A percentile compares a stretch with the other conserved stretches of the same genome.
These are phyloP conservation scores for Oikopleura albicans DNA, from an alignment of 23 tunicate genomes.

Conservation along the genomic window DNA sequence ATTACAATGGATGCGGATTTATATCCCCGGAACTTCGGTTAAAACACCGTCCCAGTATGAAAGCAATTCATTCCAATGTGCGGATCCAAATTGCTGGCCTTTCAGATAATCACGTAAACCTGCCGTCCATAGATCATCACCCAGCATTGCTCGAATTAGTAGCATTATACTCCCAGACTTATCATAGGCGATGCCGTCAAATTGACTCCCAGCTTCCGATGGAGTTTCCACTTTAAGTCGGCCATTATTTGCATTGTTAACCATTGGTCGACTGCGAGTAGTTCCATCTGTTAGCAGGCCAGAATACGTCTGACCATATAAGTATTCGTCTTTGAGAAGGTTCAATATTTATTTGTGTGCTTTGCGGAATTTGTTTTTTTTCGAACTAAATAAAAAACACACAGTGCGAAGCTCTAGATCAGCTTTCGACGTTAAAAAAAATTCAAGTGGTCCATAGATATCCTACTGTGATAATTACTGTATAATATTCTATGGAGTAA, in stretches of 20 bases:
- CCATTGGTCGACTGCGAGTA: neutral
- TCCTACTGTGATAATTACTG: too few species aligned
- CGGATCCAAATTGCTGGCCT: neutral
- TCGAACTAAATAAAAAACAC: too few species aligned
- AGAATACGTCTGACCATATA: neutral
- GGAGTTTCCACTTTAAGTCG: neutral
- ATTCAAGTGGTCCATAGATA: too few species aligned
- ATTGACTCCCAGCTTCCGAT: neutral
- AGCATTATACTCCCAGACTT: neutral
- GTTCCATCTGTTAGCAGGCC: neutral
- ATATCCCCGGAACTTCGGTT: too few species aligned
- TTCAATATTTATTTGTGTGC: too few species aligned
- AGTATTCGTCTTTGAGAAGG: neutral
- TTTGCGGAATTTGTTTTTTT: too few species aligned
- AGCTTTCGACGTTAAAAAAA: too few species aligned
- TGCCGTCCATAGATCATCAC: neutral
- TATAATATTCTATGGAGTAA: too few species aligned
- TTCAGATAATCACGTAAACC: neutral
- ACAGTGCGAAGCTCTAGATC: too few species aligned
- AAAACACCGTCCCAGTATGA: neutral
- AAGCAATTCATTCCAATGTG: neutral
- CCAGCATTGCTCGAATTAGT: neutral
- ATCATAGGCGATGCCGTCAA: neutral
- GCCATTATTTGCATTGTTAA: neutral
- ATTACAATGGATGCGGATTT: too few species aligned